These are phyloP conservation scores for Chiloscyllium plagiosum DNA, from an alignment of 2,113 vertebrate genomes.

Conservation along the genomic window DNA sequence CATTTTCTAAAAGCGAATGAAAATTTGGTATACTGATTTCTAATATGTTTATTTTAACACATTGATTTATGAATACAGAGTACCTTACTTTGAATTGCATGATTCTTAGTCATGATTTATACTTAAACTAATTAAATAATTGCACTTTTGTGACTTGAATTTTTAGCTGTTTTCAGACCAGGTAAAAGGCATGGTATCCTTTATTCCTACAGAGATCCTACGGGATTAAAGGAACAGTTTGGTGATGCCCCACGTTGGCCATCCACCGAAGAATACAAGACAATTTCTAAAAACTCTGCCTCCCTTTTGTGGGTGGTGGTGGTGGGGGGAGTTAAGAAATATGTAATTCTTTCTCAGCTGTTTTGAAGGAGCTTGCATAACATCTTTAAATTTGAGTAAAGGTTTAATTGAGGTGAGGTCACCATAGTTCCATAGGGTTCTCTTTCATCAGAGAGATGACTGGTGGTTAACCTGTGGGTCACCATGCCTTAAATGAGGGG, in stretches of 20 bases:
- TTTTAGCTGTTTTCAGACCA: background rate
- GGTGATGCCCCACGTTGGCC: background rate
- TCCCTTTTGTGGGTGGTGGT: background rate
- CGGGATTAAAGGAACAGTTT: background rate
- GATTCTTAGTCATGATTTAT: background rate
- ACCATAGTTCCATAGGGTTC: too few species aligned
- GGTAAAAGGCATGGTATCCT: background rate
- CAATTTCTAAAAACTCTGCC: background rate
- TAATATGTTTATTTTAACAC: background rate
- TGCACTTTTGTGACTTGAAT: background rate
- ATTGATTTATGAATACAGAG: background rate
- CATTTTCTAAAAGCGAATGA: background rate
- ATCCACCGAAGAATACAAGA: background rate
- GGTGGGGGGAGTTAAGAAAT: too few species aligned
- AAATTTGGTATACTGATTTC: background rate
- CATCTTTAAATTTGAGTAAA: background rate
- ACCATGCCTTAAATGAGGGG: too few species aligned
- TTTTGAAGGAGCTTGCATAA: background rate
- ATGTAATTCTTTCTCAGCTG: too few species aligned
- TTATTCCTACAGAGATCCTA: background rate
- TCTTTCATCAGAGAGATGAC: too few species aligned
- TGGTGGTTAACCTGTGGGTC: too few species aligned
- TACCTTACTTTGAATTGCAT: background rate
- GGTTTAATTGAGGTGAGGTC: background rate
- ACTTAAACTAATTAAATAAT: background rate